Conservation (phyloP, 1,140 invertebrate genomes). For the Brachionus paranguensis region DNA sequence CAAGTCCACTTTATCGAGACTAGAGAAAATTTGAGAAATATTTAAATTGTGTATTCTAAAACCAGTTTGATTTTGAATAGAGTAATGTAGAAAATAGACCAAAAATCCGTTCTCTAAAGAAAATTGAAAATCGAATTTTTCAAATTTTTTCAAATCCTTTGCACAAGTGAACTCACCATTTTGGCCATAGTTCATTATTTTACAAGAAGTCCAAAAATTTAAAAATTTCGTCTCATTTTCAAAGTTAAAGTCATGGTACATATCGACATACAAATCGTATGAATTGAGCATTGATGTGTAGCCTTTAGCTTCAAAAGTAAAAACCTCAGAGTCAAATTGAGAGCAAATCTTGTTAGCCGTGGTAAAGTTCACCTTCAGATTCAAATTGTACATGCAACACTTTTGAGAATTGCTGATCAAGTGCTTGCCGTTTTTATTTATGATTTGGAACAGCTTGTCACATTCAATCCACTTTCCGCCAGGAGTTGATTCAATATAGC, state of each 20-base stretch:
- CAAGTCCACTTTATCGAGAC: background rate
- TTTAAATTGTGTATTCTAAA: background rate
- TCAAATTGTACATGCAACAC: constrained; percentile 7
- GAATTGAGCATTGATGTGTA: background rate
- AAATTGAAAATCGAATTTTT: background rate
- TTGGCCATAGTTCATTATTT: background rate
- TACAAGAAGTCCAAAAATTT: constrained; percentile 16
- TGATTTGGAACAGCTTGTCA: background rate
- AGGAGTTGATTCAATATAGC: background rate
- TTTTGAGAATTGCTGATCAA: constrained; percentile 6
- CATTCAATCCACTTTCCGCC: constrained; percentile 22
- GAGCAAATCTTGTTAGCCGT: constrained; percentile 15
- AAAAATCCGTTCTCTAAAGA: background rate
- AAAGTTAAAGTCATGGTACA: background rate
- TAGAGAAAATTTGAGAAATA: background rate
- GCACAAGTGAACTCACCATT: background rate
- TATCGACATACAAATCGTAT: background rate
- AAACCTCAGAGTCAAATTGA: background rate
- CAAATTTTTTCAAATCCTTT: background rate
- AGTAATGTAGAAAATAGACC: background rate
- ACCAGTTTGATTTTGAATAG: background rate
- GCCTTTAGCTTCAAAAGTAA: background rate
- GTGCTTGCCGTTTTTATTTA: background rate
- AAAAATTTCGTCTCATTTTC: background rate
- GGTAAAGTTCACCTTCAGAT: background rate